Evolutionary conservation across 2,888 invertebrate genomes (phyloP).

Genomic region (Agapostemon virescens): DNA sequence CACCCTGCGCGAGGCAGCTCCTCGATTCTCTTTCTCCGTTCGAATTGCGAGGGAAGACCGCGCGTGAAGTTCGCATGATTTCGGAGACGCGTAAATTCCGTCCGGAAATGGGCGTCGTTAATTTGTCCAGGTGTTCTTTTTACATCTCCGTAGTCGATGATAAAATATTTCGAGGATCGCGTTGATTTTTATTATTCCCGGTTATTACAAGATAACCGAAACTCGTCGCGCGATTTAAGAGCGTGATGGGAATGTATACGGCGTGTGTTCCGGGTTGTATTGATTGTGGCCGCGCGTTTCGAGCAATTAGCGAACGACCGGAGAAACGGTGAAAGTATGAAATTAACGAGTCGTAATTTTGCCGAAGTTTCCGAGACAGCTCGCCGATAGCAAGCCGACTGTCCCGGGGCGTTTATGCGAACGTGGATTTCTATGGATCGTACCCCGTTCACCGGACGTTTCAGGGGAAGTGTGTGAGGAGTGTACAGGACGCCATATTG

Average conservation of each 20-base stretch:
- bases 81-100: neutral
- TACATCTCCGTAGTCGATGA: neutral
- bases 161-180: neutral
- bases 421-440: neutral
- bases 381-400: neutral
- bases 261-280: neutral
- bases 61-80: too few relatives aligned
- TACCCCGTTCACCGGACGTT: neutral
- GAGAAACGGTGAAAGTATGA: neutral
- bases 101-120: neutral
- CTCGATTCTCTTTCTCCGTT: neutral
- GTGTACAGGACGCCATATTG: neutral
- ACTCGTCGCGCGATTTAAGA: neutral
- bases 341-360: neutral
- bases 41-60: neutral
- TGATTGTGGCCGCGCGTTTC: neutral
- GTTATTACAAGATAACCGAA: neutral
- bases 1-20: neutral
- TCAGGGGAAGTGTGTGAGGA: neutral
- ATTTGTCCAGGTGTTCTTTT: slow-evolving; percentile 1
- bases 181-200: neutral
- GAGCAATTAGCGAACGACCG: neutral
- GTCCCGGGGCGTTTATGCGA: slow-evolving; percentile 9
- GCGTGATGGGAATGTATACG: neutral
- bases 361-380: neutral